These are phyloP conservation scores for Plectrocnemia conspersa DNA, from an alignment of 1,140 invertebrate genomes.

Conservation along the genomic window DNA sequence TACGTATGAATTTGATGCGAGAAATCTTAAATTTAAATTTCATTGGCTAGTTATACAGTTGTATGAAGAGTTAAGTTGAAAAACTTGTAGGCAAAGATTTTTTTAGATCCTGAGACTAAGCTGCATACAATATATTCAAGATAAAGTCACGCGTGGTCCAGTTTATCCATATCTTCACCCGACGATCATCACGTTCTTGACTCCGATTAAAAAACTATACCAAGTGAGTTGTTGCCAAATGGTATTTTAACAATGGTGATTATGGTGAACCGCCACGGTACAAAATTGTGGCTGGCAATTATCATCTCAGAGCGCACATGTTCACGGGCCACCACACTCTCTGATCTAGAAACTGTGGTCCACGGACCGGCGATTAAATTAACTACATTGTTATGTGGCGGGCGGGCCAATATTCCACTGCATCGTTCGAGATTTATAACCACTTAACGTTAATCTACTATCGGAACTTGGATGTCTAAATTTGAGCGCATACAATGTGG, in stretches of 20 bases:
- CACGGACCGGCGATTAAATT: constrained; percentile 13
- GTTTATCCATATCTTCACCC: neutral
- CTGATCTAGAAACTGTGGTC: neutral
- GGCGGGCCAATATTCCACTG: too few relatives aligned
- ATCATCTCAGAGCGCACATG: neutral
- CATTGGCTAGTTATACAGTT: too few relatives aligned
- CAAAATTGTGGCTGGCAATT: neutral
- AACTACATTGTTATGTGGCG: constrained; percentile 1
- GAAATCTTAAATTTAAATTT: too few relatives aligned
- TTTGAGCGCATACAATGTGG: neutral
- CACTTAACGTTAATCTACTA: too few relatives aligned
- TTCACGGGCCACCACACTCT: neutral
- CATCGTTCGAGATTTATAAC: too few relatives aligned
- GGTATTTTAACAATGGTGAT: constrained; percentile 17
- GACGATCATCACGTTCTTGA: neutral
- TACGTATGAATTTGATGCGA: too few relatives aligned
- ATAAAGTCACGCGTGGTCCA: neutral
- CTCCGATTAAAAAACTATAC: constrained; percentile 1
- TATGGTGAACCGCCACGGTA: constrained; percentile 9
- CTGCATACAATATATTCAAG: neutral
- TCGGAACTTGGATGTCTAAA: neutral
- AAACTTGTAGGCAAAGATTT: neutral
- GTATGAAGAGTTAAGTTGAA: neutral
- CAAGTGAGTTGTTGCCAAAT: constrained; percentile 7
- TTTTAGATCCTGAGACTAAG: neutral